Base-by-base conservation (phyloP, 2,888 invertebrate genomes). In the Tachystola acroxantha region DNA sequence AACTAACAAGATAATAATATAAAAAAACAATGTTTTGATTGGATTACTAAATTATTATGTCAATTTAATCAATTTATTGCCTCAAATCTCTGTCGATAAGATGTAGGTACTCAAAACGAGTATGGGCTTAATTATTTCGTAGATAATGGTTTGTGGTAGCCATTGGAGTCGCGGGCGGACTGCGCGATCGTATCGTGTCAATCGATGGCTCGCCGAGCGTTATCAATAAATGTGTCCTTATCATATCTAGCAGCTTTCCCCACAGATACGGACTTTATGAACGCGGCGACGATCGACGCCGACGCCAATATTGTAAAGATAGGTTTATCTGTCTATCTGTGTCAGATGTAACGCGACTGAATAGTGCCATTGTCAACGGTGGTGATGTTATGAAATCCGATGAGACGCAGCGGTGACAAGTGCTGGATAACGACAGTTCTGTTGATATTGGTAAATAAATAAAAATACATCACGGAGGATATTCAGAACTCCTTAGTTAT, bases 191-290 rank as follows among this genome's bases (percentile, higher is more conserved):
- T 72, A 73, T 73, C 80, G 64, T 80, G 79, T 84, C 81, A 20
- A 85, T 86, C 84, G 81, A 85, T 84, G 79, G 62, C 63, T 68
- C 71, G 69, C 64, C 62, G 64, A 58, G 50, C 64, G 67, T 85
- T 86, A 86, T 85, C 85, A 81, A 82, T 84, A 84, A 80, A 77
- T 75, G 69, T 78, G 63, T 65, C 70, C 63, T 85, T 86, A 86
- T 85, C 86, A 85, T 86, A 85, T 85, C 86, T 75, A 70, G 59
- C 79, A 82, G 84, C 84, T 84, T 85, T 85, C 81, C 84, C 80
- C 70, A 43, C 63, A 57, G 80, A 82, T 80, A 80, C 73, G 71
- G 71, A 81, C 71, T 82, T 79, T 84, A 80, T 81, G 79, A 67
- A 68, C 62, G 57, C 59, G 54, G 42, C 53, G 53, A 57, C 47